Base-by-base conservation (phyloP, 2,797 vertebrate species). In the Aplochiton taeniatus region DNA sequence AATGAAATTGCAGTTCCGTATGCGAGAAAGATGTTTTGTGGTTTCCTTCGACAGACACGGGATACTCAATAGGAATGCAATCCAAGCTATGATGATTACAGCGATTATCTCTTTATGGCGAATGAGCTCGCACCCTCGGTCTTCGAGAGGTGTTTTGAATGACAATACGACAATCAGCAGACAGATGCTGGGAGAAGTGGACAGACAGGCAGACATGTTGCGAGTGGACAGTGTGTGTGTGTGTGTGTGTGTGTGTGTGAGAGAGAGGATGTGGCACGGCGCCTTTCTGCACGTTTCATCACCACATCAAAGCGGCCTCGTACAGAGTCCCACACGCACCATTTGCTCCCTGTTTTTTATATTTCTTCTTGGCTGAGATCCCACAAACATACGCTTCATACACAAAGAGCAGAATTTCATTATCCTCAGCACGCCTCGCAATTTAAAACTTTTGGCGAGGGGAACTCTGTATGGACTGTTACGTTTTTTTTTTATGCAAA, bases 131-230 rank as follows among this genome's bases (percentile, higher is more conserved):
- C 31, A 31, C 31, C 49, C 61, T 60, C 51, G 58, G 14, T 64
- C 63, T 57, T 72, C 69, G 52, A 67, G 69, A 72, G 69, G 63
- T 76, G 20, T 67, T 86, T 79, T 65, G 61, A 71, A 83, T 66
- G 75, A 88, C 80, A 89, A 85, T 84, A 65, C 73, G 75, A 66
- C 74, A 84, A 87, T 89, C 84, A 87, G 19, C 49, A 64, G 77
- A 75, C 49, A 58, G 53, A 45, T 67, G 42, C 50, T 68, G 67
- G 46, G 47, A 69, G 58, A 68, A 14, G 62, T 42, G 16, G 46
- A 20, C 58, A 46, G 43, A 67, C 41, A 55, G 20, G 9, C 55
- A 58, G 44, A 58, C 45, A 68, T 66, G 58, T 50, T 4, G 69
- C 14, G 61, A 59, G 69, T 72, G 66, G 71, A 79, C 71, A 67